Evolutionary conservation across 2,113 vertebrate species (phyloP), one percentile per base, ranked within the genome.

Genomic region (Paracanthobrama guichenoti): DNA sequence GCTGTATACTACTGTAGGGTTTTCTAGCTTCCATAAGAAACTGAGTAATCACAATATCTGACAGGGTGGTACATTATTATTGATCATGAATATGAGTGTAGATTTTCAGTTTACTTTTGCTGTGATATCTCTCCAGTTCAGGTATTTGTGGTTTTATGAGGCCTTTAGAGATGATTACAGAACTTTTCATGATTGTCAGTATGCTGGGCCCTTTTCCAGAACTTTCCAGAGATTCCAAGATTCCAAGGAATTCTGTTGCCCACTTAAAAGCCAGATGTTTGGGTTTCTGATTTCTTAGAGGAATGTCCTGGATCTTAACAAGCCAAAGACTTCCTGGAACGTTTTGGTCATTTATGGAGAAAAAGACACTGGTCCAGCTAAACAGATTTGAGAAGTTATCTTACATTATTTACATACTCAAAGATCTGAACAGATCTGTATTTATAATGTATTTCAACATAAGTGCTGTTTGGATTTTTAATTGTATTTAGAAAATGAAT

Each of bases 221-320:
- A 42, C 6, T 24, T 53, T 53, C 50, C 53, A 55, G 53, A 55
- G 53, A 55, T 55, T 20, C 53, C 53, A 55, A 55, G 7, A 67
- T 73, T 67, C 55, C 11, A 6, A 4, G 67, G 75, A 86, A 78
- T 72, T 83, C 14, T 46, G 39, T 46, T 64, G 62, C 82, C 48
- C 46, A 60, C 67, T 75, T 82, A 76, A 59, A 53, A 31, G 28
- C 60, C 79, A 76, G 72, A 84, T 82, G 73, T 82, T 66, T 82
- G 31, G 46, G 85, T 73, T 72, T 72, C 44, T 77, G 69, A 84
- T 84, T 20, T 76, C 66, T 73, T 50, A 46, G 16, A 66, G 13
- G 71, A 62, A 48, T 35, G 9, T 57, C 11, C 22, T 59, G 31
- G 62, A 13, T 46, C 74, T 26, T 24, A 57, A 26, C 22, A 42